These are phyloP conservation scores for Hipparchia sbordonii DNA, from an alignment of 2,888 invertebrate genomes.

Conservation along the genomic window DNA sequence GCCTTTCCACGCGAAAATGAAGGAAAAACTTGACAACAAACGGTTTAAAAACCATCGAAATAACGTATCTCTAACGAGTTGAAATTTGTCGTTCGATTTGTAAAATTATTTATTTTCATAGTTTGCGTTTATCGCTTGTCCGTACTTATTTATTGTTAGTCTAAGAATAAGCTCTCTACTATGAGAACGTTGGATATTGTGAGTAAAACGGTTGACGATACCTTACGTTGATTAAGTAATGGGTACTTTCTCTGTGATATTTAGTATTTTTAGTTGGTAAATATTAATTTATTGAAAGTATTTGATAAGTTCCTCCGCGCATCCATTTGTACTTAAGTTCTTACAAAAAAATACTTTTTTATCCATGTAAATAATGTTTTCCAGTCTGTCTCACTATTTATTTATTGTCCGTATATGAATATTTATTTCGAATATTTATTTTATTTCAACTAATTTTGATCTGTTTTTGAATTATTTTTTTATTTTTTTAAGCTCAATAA, in stretches of 20 bases:
- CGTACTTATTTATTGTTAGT: conserved; percentile 50
- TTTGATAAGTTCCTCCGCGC: conserved; percentile 65
- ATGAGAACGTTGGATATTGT: conserved; percentile 50
- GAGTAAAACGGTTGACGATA: conserved; percentile 68
- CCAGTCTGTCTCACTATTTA: conserved; percentile 33
- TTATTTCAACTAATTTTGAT: conserved; percentile 38
- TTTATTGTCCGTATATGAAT: conserved; percentile 39
- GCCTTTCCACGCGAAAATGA: conserved; percentile 57
- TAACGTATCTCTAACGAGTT: conserved; percentile 40
- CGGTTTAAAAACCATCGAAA: conserved; percentile 41
- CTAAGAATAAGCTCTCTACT: conserved; percentile 49
- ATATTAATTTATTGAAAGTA: conserved; percentile 78
- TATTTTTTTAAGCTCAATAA: conserved; percentile 57
- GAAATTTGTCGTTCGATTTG: conserved; percentile 28
- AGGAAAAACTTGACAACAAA: conserved; percentile 56
- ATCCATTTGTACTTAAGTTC: conserved; percentile 35
- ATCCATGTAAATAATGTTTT: conserved; percentile 31
- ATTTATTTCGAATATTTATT: conserved; percentile 33
- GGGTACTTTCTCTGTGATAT: conserved; percentile 83
- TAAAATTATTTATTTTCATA: conserved; percentile 40
- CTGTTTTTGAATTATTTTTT: conserved; percentile 32
- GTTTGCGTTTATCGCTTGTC: conserved; percentile 39
- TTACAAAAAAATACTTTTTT: not conserved
- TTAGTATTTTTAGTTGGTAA: conserved; percentile 78
- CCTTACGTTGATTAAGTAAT: conserved; percentile 78